phyloP scores from a whole-genome alignment of 1,140 invertebrate genomes.

The Anthonomus grandis region DNA sequence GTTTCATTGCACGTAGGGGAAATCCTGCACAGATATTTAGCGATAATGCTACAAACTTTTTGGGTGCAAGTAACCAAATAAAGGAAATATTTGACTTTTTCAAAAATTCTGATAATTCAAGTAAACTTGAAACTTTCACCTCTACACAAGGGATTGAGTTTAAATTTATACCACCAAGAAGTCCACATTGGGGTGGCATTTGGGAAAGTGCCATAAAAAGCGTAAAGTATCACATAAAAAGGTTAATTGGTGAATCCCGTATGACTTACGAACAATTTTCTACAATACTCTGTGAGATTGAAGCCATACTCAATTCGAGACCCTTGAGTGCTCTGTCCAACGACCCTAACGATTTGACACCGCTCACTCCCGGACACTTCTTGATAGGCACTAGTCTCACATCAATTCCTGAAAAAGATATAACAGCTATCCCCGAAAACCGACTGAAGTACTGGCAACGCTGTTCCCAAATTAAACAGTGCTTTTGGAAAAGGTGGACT shows the following conservation, averaged over 20 bases:
- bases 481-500: constrained; percentile 36
- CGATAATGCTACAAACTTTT: constrained; percentile 24
- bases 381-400: constrained; percentile 41
- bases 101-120: not conserved
- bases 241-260: constrained; percentile 32
- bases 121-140: not conserved
- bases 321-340: constrained; percentile 38
- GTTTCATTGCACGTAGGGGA: constrained; percentile 48
- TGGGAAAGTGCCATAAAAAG: constrained; percentile 38
- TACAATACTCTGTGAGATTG: constrained; percentile 32
- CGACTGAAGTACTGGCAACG: constrained; percentile 12
- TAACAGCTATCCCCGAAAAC: constrained; percentile 14
- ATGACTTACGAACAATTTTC: constrained; percentile 41
- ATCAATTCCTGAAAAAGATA: constrained; percentile 26
- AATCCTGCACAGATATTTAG: constrained; percentile 13
- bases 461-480: constrained; percentile 13
- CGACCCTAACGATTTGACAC: constrained; percentile 33
- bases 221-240: constrained; percentile 38
- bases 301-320: constrained; percentile 41
- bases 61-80: constrained; percentile 13
- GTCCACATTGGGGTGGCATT: constrained; percentile 38
- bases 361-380: constrained; percentile 47
- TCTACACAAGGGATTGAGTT: constrained; percentile 17
- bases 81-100: constrained; percentile 16
- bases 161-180: constrained; percentile 36